Evolutionary conservation across 1,140 invertebrate species (phyloP).

Genomic region (Drosophila tropicalis): DNA sequence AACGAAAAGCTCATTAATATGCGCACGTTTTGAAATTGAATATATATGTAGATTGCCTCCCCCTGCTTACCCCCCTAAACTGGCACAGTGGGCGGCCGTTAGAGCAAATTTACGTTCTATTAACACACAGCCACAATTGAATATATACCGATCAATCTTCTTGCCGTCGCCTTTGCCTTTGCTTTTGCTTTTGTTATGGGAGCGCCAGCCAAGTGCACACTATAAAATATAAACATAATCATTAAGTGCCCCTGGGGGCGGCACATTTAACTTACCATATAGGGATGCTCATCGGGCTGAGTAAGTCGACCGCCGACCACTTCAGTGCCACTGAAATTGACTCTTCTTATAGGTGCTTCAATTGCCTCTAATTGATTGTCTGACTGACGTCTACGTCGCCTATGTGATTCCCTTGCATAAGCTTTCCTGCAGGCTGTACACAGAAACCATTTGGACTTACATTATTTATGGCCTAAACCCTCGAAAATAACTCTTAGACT

Average conservation of each 20-base stretch:
- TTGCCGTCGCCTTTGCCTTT: constrained; percentile 16
- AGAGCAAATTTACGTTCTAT: constrained; percentile 45
- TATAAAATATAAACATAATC: constrained; percentile 17
- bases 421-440: constrained; percentile 29
- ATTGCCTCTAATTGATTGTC: constrained; percentile 19
- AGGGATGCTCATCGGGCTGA: constrained; percentile 42
- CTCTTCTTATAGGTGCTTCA: constrained; percentile 33
- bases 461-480: too few species aligned
- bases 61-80: constrained; percentile 45
- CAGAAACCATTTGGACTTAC: too few species aligned
- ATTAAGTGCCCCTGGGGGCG: background rate
- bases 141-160: constrained; percentile 25
- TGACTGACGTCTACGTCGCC: constrained; percentile 10
- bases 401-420: constrained; percentile 24
- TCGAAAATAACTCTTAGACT: too few species aligned
- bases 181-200: background rate
- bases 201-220: constrained; percentile 59
- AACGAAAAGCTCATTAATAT: constrained; percentile 38
- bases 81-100: constrained; percentile 61
- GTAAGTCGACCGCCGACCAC: constrained; percentile 49
- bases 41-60: background rate
- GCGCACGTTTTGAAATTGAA: constrained; percentile 3
- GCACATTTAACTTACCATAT: constrained; percentile 40
- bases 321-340: constrained; percentile 17
- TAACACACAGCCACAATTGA: constrained; percentile 57